Percentiles rank a stretch among this genome's conserved stretches.
Evolutionary conservation across 2,113 vertebrate genomes (phyloP).

Genomic region (Lepisosteus osseus): DNA sequence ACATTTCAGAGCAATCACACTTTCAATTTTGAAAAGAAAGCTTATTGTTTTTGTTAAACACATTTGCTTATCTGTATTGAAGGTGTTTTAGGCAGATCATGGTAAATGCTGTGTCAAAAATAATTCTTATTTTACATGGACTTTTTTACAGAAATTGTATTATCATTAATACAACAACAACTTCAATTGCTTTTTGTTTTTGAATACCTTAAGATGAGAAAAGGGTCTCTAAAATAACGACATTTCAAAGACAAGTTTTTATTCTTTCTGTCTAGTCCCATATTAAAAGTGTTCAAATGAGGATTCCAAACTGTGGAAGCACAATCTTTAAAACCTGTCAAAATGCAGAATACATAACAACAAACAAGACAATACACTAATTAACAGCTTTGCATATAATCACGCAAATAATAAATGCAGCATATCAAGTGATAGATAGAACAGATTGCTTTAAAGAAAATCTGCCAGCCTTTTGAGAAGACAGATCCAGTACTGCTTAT

Average conservation of each 20-base stretch:
- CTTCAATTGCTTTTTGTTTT: not conserved
- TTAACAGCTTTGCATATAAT: conserved; percentile 50
- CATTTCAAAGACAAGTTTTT: too few relatives aligned
- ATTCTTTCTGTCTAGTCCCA: not conserved
- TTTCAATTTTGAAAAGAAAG: too few relatives aligned
- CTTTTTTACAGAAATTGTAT: too few relatives aligned
- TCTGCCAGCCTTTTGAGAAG: not conserved
- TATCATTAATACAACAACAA: too few relatives aligned
- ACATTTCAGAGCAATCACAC: too few relatives aligned
- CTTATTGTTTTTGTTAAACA: too few relatives aligned
- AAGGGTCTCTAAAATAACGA: not conserved
- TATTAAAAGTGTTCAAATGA: conserved; percentile 9
- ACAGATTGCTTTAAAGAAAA: conserved; percentile 22
- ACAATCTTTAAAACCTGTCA: conserved; percentile 42
- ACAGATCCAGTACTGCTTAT: not conserved
- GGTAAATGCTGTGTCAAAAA: too few relatives aligned
- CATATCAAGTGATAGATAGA: conserved; percentile 34
- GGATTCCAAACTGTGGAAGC: conserved; percentile 14
- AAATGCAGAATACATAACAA: conserved; percentile 36
- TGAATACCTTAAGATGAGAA: not conserved
- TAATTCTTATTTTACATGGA: too few relatives aligned
- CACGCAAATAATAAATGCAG: conserved; percentile 37
- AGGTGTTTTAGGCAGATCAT: too few relatives aligned
- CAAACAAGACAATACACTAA: conserved; percentile 46
- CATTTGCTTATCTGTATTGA: too few relatives aligned